phyloP scores from a whole-genome alignment of 2,888 invertebrate species.

The Dynastes maya region DNA sequence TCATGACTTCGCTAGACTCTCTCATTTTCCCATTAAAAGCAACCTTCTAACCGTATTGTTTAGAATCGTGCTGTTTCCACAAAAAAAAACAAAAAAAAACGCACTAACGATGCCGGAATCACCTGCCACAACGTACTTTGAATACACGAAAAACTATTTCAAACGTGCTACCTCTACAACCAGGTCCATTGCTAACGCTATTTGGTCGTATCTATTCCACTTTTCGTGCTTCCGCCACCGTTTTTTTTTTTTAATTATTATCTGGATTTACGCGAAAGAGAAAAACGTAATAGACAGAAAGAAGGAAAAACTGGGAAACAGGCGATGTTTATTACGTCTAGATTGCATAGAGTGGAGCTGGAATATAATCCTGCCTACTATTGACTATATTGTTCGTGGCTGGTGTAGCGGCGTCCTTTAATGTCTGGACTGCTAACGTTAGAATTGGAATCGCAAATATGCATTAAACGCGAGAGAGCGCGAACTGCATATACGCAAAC shows the following conservation, averaged over 20 bases:
- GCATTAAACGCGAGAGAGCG: too few relatives aligned
- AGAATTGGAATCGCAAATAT: not conserved
- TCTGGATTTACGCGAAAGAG: not conserved
- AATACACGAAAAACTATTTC: not conserved
- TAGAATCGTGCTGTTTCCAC: not conserved
- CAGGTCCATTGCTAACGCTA: not conserved
- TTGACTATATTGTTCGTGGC: not conserved
- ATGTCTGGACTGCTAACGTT: not conserved
- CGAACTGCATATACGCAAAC: too few relatives aligned
- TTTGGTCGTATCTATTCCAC: not conserved
- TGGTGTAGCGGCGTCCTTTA: not conserved
- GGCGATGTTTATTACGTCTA: slow-evolving; percentile 3
- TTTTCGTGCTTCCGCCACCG: not conserved
- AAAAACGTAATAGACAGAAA: not conserved
- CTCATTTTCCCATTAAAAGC: not conserved
- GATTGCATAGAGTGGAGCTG: not conserved
- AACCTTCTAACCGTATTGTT: not conserved
- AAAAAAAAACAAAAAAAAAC: not conserved
- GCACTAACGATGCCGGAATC: not conserved
- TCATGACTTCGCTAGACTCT: not conserved
- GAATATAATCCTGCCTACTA: slow-evolving; percentile 7
- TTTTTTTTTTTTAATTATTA: not conserved
- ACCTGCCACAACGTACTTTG: not conserved
- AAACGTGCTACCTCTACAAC: not conserved
- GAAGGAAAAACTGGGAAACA: too few relatives aligned